A percentile compares a stretch with the other conserved stretches of the same genome.
Evolutionary conservation across 2,797 vertebrate genomes (phyloP).

Genomic region (Menidia menidia): DNA sequence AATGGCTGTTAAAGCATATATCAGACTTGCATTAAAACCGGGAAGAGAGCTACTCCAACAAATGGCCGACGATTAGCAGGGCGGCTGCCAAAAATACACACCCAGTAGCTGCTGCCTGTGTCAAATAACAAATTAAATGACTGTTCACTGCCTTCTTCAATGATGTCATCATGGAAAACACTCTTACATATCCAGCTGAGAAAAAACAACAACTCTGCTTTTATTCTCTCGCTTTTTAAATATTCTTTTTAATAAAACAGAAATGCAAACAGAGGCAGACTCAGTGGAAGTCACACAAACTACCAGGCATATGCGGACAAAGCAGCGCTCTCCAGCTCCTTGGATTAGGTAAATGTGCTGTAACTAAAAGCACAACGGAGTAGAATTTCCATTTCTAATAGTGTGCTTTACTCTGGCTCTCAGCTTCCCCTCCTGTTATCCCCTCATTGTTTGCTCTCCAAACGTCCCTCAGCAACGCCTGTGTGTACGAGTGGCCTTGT

Average conservation of each 20-base stretch:
- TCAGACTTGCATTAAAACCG: conserved; percentile 11
- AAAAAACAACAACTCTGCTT: conserved; percentile 10
- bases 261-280: conserved; percentile 23
- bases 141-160: conserved; percentile 39
- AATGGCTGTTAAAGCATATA: conserved; percentile 23
- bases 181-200: conserved; percentile 26
- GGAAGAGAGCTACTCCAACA: conserved; percentile 38
- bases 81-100: conserved; percentile 64
- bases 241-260: conserved; percentile 19
- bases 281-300: conserved; percentile 6
- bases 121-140: conserved; percentile 67
- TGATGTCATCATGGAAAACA: conserved; percentile 62
- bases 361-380: conserved; percentile 38
- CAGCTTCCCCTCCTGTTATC: conserved; percentile 59
- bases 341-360: conserved; percentile 53
- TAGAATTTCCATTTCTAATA: conserved; percentile 59
- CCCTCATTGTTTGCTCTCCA: conserved; percentile 63
- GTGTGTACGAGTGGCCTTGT: conserved; percentile 52
- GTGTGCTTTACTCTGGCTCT: conserved; percentile 47
- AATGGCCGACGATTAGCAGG: conserved; percentile 39
- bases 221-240: conserved; percentile 16
- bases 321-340: conserved; percentile 1
- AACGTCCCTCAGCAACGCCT: conserved; percentile 67
- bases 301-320: neutral
- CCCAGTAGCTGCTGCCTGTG: conserved; percentile 42